These are phyloP conservation scores for Lacerta bilineata DNA, from an alignment of 2,797 vertebrate genomes.

Conservation along the genomic window DNA sequence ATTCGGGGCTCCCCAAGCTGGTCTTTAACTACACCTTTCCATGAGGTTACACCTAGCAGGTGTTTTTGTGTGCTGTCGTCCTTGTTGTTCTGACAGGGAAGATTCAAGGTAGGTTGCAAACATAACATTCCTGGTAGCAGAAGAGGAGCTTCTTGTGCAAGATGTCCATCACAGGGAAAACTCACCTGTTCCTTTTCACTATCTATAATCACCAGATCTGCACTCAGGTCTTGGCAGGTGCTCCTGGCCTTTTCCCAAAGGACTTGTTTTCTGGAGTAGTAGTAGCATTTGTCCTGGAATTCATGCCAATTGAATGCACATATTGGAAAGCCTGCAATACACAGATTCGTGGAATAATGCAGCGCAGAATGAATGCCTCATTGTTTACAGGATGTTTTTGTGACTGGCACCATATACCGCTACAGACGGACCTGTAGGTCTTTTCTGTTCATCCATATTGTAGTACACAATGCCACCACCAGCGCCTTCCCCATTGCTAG, in stretches of 20 bases:
- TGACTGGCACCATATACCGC: background rate
- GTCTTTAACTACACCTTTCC: too few species aligned
- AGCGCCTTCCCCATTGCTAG: background rate
- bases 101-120: background rate
- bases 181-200: constrained; percentile 6
- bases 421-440: background rate
- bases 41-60: too few species aligned
- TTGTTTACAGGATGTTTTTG: background rate
- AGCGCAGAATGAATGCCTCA: background rate
- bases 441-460: background rate
- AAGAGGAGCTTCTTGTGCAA: background rate
- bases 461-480: background rate
- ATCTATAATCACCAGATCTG: constrained; percentile 2
- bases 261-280: background rate
- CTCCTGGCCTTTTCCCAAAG: background rate
- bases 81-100: background rate
- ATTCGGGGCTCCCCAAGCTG: too few species aligned
- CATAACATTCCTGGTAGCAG: background rate
- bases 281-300: constrained; percentile 16
- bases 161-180: background rate
- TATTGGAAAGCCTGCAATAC: constrained; percentile 3
- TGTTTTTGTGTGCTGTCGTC: too few species aligned
- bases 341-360: background rate
- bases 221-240: background rate
- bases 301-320: background rate